phyloP scores from a whole-genome alignment of 2,113 vertebrate genomes.

The Halichoeres trimaculatus region DNA sequence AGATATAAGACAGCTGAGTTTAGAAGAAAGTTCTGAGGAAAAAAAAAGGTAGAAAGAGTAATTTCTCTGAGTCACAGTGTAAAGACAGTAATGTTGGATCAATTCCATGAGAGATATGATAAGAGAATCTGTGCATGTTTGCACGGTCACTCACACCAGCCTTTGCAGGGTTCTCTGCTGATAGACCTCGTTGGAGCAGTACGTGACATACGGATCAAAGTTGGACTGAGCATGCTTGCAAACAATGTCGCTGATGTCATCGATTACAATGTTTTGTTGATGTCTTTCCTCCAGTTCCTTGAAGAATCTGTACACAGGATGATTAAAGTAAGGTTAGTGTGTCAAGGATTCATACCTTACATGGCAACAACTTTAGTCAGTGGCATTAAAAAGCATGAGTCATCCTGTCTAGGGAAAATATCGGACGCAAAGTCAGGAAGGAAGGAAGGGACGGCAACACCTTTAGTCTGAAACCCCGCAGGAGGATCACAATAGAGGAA shows the following conservation, averaged over 20 bases:
- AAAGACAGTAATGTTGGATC: slow-evolving; percentile 18
- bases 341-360: background rate
- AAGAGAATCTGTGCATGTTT: slow-evolving; percentile 1
- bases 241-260: slow-evolving; percentile 94
- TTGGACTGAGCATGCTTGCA: slow-evolving; percentile 87
- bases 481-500: slow-evolving; percentile 62
- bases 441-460: slow-evolving; percentile 50
- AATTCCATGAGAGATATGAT: slow-evolving; percentile 4
- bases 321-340: slow-evolving; percentile 12
- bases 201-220: slow-evolving; percentile 95
- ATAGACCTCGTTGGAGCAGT: slow-evolving; percentile 98
- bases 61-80: background rate
- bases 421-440: slow-evolving; percentile 51
- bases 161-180: slow-evolving; percentile 95
- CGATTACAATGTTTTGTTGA: slow-evolving; percentile 89
- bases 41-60: background rate
- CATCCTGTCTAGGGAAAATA: slow-evolving; percentile 15
- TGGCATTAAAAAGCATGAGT: background rate
- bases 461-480: slow-evolving; percentile 28
- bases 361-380: slow-evolving; percentile 21
- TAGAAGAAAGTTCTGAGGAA: background rate
- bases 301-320: slow-evolving; percentile 87
- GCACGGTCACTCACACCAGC: slow-evolving; percentile 86
- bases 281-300: slow-evolving; percentile 92
- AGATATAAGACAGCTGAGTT: background rate